phyloP scores from a whole-genome alignment of 2,888 invertebrate species.

The Dynastes hyllus region DNA sequence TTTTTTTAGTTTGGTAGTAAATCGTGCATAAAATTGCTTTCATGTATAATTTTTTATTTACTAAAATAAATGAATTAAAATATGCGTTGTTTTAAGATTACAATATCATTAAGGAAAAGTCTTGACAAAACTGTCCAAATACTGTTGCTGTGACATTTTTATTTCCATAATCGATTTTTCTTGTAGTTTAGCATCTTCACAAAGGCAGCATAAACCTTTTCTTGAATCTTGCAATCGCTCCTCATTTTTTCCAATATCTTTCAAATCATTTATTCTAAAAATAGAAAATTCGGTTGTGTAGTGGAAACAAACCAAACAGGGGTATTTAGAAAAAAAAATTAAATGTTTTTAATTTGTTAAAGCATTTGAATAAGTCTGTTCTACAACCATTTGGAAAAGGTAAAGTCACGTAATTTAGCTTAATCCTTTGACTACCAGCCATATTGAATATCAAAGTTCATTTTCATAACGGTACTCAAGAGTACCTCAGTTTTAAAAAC shows the following conservation, averaged over 20 bases:
- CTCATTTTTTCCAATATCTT: constrained; percentile 20
- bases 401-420: no score
- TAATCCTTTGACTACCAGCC: no score
- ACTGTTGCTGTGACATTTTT: constrained; percentile 62
- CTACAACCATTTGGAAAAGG: no score
- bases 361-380: no score
- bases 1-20: constrained; percentile 38
- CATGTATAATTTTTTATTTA: constrained; percentile 50
- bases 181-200: constrained; percentile 56
- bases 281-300: background rate
- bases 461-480: no score
- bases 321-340: no score
- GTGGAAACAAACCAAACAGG: no score
- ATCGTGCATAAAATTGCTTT: constrained; percentile 37
- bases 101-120: constrained; percentile 58
- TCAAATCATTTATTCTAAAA: constrained; percentile 29
- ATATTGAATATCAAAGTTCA: no score
- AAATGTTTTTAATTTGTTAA: no score
- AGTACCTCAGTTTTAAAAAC: no score
- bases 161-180: constrained; percentile 60
- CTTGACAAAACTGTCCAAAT: constrained; percentile 60
- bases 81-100: constrained; percentile 33
- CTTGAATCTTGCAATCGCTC: constrained; percentile 52
- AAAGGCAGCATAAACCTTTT: constrained; percentile 59
- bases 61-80: constrained; percentile 25